phyloP scores from a whole-genome alignment of 1,140 invertebrate species.

The Luehdorfia chinensis region DNA sequence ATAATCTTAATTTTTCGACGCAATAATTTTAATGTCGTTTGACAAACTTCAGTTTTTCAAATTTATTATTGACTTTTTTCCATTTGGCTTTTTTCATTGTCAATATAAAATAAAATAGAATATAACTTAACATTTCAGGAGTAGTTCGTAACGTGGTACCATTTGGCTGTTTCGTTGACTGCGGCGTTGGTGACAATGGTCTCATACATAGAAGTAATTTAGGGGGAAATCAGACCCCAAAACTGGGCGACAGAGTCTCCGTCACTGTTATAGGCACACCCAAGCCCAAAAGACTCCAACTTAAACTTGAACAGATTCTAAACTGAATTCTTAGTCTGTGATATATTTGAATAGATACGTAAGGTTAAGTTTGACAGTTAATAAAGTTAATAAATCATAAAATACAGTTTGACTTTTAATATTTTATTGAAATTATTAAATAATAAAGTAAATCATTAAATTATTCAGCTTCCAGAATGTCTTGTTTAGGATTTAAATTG shows the following conservation, averaged over 20 bases:
- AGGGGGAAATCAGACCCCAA: conserved; percentile 76
- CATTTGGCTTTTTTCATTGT: no score
- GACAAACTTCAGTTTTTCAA: no score
- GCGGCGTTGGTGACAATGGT: conserved; percentile 87
- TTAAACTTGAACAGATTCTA: conserved; percentile 56
- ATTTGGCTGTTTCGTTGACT: conserved; percentile 94
- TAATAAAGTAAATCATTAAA: conserved; percentile 16
- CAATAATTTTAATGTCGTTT: no score
- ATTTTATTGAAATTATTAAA: conserved; percentile 18
- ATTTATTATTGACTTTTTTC: no score
- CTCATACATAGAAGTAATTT: conserved; percentile 85
- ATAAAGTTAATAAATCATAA: not conserved
- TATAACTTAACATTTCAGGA: conserved; percentile 73
- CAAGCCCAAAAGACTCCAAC: conserved; percentile 59
- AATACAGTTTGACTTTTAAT: no score
- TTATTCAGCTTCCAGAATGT: conserved; percentile 55
- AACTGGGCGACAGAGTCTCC: conserved; percentile 83
- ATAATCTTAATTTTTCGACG: no score
- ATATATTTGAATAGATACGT: conserved; percentile 5
- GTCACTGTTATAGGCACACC: conserved; percentile 60
- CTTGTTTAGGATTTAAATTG: conserved; percentile 43
- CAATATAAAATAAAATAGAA: no score
- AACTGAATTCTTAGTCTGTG: conserved; percentile 32
- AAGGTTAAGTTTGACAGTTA: not conserved
- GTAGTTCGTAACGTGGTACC: conserved; percentile 89